phyloP scores from a whole-genome alignment of 37 sponge, comb jelly and placozoan genomes.

The Aplysina aerophoba region DNA sequence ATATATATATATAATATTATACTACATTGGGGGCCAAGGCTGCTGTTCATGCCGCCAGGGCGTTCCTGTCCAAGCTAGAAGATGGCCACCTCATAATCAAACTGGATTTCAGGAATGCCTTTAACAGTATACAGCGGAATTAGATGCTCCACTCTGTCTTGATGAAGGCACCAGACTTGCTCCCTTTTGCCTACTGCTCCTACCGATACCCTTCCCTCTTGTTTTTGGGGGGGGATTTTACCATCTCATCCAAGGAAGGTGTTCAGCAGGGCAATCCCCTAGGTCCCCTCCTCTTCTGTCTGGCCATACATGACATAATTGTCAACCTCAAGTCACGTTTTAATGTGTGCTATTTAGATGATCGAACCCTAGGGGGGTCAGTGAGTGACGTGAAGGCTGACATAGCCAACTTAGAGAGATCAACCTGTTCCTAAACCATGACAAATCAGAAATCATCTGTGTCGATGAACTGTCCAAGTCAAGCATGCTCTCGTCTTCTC shows the following conservation, averaged over 20 bases:
- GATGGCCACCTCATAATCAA: not conserved
- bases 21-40: not conserved
- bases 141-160: not conserved
- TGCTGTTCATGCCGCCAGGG: not conserved
- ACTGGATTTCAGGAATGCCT: not conserved
- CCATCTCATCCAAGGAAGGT: not conserved
- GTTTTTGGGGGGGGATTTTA: not conserved
- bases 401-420: not conserved
- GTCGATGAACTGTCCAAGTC: slow-evolving; percentile 2
- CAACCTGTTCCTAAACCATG: slow-evolving; percentile 1
- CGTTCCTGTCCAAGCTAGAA: not conserved
- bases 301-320: not conserved
- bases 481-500: slow-evolving; percentile 6
- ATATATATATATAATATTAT: not conserved
- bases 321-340: not conserved
- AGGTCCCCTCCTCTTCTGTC: not conserved
- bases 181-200: not conserved
- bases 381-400: not conserved
- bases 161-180: not conserved
- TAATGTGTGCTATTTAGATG: not conserved
- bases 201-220: not conserved
- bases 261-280: not conserved
- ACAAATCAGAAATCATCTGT: slow-evolving; percentile 23
- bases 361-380: not conserved
- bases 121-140: not conserved